phyloP scores from a whole-genome alignment of 2,888 invertebrate species.

The Drosophila fungiperda region DNA sequence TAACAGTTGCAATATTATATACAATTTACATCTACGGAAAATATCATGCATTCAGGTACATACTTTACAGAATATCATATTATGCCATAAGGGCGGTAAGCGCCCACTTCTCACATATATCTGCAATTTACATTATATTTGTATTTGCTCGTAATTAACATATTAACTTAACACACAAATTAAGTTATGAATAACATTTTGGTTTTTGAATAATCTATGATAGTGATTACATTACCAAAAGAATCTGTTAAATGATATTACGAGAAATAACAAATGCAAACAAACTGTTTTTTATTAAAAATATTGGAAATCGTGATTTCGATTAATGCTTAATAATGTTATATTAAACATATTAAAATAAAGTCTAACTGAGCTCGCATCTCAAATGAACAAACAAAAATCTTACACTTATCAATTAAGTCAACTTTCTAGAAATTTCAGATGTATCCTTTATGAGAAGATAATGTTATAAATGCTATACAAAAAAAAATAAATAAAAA shows the following conservation, averaged over 20 bases:
- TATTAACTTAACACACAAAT: slow-evolving; percentile 40
- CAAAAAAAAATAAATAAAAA: not conserved
- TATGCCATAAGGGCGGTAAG: not conserved
- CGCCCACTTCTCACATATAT: not conserved
- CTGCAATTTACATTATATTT: slow-evolving; percentile 16
- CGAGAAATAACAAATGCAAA: not conserved
- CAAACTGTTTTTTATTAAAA: not conserved
- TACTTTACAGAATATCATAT: not conserved
- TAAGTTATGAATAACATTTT: slow-evolving; percentile 17
- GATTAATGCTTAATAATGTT: not conserved
- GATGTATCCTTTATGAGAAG: not conserved
- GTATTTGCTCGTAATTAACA: slow-evolving; percentile 32
- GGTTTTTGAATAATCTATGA: not conserved
- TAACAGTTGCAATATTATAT: slow-evolving; percentile 66
- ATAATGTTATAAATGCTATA: not conserved
- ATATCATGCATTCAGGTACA: slow-evolving; percentile 6
- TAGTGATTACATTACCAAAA: not conserved
- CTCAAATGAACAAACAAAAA: too few relatives aligned
- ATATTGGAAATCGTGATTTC: not conserved
- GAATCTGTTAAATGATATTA: not conserved
- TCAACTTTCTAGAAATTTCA: not conserved
- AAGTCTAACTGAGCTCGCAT: not conserved
- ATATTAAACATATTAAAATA: not conserved
- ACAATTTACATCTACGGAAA: slow-evolving; percentile 29
- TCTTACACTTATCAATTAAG: not conserved